Percentiles rank a stretch among this genome's conserved stretches.
These are phyloP conservation scores for Rhaphigaster nebulosa DNA, from an alignment of 2,888 invertebrate genomes.

Conservation along the genomic window DNA sequence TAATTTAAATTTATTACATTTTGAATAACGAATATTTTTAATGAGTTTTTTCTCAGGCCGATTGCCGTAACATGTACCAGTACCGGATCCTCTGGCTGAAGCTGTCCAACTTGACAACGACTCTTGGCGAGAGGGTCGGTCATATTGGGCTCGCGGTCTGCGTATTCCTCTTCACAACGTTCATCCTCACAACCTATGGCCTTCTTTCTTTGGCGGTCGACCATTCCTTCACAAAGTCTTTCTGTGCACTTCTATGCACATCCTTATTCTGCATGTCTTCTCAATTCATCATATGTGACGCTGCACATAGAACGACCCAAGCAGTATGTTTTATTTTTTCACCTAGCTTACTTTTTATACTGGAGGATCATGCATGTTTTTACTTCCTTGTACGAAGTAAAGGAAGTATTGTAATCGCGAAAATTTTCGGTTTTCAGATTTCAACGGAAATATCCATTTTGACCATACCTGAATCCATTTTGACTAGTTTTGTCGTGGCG, in stretches of 20 bases:
- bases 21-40: background rate
- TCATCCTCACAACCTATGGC: slow-evolving; percentile 23
- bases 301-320: slow-evolving; percentile 2
- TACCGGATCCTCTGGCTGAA: slow-evolving; percentile 17
- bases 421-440: too few relatives aligned
- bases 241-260: background rate
- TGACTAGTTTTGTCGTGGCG: too few relatives aligned
- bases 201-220: background rate
- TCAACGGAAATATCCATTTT: too few relatives aligned
- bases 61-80: background rate
- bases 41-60: background rate
- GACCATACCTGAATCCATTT: too few relatives aligned
- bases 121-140: background rate
- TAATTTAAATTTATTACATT: background rate
- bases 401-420: too few relatives aligned
- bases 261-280: background rate
- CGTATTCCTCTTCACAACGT: background rate
- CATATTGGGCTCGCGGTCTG: background rate
- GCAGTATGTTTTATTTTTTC: background rate
- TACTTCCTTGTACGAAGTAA: too few relatives aligned
- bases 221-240: background rate
- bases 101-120: background rate
- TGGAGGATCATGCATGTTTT: background rate
- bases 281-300: slow-evolving; percentile 39
- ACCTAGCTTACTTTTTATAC: background rate